phyloP scores from a whole-genome alignment of 2,888 invertebrate species.

The Clostera curtula region DNA sequence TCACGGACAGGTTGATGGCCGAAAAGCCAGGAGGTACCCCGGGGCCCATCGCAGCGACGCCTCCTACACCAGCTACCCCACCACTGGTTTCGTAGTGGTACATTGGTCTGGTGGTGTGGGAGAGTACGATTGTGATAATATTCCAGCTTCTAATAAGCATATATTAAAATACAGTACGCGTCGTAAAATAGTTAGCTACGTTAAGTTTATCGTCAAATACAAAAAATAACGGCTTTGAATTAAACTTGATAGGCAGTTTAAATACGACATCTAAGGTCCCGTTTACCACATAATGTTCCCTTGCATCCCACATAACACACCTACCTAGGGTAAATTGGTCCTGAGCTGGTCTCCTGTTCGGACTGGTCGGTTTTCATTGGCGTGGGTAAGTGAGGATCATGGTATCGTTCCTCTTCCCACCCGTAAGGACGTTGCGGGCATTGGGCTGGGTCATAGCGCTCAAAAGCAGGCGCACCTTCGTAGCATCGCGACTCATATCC shows the following conservation, averaged over 20 bases:
- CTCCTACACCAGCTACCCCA: constrained; percentile 74
- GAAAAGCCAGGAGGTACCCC: constrained; percentile 85
- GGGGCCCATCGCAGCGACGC: constrained; percentile 78
- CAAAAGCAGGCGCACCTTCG: constrained; percentile 69
- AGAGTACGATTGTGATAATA: too few species aligned
- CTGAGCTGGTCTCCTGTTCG: constrained; percentile 79
- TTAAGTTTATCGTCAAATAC: too few species aligned
- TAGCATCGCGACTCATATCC: constrained; percentile 70
- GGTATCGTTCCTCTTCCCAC: constrained; percentile 76
- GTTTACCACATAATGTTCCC: constrained; percentile 59
- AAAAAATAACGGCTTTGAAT: too few species aligned
- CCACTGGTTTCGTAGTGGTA: constrained; percentile 83
- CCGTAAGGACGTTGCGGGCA: constrained; percentile 68
- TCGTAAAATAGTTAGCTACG: too few species aligned
- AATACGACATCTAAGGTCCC: constrained; percentile 47
- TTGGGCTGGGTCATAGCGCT: constrained; percentile 69
- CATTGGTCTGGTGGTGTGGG: constrained; percentile 78
- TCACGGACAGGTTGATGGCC: constrained; percentile 89
- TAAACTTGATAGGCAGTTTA: too few species aligned
- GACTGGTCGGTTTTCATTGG: constrained; percentile 82
- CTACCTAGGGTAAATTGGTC: constrained; percentile 84
- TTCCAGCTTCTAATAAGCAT: too few species aligned
- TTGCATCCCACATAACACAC: constrained; percentile 21
- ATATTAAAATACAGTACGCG: too few species aligned
- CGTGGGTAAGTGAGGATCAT: constrained; percentile 73